Conservation (phyloP, 2,113 vertebrate species). For the Nothocercus julius region DNA sequence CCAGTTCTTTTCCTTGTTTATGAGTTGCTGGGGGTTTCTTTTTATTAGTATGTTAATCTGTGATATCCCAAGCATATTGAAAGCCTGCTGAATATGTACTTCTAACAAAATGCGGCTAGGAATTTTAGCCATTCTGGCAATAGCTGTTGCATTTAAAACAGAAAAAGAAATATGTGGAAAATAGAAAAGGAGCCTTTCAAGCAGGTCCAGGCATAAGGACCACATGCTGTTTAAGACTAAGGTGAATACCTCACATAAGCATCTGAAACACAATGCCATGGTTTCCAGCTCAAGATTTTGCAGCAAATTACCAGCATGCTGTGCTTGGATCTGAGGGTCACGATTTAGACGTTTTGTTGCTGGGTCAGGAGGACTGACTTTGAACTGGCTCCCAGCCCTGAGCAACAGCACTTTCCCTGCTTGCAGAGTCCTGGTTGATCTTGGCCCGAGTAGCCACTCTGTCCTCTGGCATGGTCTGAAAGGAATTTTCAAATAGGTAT, state of each 20-base stretch:
- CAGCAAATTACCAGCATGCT: neutral
- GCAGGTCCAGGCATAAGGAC: neutral
- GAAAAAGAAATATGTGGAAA: neutral
- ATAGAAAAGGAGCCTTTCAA: neutral
- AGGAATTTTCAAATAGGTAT: neutral
- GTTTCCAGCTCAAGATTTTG: neutral
- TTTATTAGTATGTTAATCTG: too few relatives aligned
- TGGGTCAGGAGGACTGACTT: neutral
- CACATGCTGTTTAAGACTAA: neutral
- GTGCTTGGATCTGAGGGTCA: neutral
- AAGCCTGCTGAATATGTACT: neutral
- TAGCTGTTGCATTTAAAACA: neutral
- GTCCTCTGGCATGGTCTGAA: neutral
- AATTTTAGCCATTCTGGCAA: neutral
- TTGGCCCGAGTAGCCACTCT: neutral
- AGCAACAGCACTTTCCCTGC: neutral
- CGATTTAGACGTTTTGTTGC: neutral
- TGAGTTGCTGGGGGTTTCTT: neutral
- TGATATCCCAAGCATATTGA: neutral
- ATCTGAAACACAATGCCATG: neutral
- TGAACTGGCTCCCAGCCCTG: neutral
- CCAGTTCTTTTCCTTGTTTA: neutral
- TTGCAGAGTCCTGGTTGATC: neutral
- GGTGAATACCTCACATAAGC: neutral
- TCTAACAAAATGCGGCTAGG: neutral